Evolutionary conservation across 2,797 vertebrate species (phyloP).

Genomic region (Sebastes diploproa): DNA sequence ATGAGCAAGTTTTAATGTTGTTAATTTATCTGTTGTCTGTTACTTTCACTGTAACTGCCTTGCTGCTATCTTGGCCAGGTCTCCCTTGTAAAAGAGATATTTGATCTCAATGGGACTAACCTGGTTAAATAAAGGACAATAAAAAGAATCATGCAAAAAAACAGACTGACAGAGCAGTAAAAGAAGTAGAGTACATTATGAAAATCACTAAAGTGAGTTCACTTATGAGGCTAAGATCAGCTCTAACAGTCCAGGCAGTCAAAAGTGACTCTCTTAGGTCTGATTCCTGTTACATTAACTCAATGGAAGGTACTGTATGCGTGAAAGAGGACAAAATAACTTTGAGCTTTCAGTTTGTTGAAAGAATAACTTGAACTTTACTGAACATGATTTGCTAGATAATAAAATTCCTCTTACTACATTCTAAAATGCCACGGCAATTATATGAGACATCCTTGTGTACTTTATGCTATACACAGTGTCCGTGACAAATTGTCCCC

Average conservation of each 20-base stretch:
- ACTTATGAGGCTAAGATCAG: neutral
- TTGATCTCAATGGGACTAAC: no score
- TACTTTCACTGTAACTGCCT: no score
- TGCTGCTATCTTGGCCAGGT: no score
- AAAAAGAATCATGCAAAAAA: neutral
- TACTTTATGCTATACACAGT: constrained; percentile 15
- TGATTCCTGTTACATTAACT: neutral
- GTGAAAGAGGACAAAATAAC: neutral
- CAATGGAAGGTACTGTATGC: neutral
- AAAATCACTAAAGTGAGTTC: neutral
- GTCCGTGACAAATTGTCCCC: constrained; percentile 37
- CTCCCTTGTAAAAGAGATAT: no score
- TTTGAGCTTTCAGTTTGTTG: neutral
- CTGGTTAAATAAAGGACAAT: no score
- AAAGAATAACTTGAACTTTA: constrained; percentile 42
- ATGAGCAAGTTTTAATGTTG: no score
- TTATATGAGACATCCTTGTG: constrained; percentile 21
- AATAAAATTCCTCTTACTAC: constrained; percentile 20
- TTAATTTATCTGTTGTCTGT: no score
- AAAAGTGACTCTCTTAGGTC: neutral
- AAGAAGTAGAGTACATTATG: neutral
- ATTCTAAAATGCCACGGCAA: constrained; percentile 44
- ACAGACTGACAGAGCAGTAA: neutral
- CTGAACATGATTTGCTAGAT: constrained; percentile 39
- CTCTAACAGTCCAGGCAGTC: neutral